These are phyloP conservation scores for Parascotia fuliginaria DNA, from an alignment of 2,888 invertebrate species.

Conservation along the genomic window DNA sequence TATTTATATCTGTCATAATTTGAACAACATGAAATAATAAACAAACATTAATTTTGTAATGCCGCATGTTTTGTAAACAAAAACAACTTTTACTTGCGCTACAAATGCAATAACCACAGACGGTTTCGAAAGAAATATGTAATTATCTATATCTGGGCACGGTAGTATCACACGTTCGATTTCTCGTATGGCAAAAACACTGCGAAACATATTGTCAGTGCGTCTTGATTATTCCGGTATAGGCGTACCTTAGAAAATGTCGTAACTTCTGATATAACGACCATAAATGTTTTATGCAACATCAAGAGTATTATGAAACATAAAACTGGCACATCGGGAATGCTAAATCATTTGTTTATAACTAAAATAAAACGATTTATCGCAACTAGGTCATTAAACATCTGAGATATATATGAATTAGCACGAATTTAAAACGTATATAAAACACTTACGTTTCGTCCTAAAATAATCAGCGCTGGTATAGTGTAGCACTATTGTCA, in stretches of 20 bases:
- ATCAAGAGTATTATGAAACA: conserved; percentile 48
- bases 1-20: conserved; percentile 13
- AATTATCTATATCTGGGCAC: conserved; percentile 9
- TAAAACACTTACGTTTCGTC: conserved; percentile 77
- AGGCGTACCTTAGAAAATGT: conserved; percentile 34
- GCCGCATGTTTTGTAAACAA: conserved; percentile 33
- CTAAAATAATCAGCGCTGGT: conserved; percentile 71
- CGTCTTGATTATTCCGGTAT: conserved; percentile 14
- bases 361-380: conserved; percentile 31
- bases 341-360: conserved; percentile 42
- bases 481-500: conserved; percentile 71
- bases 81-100: conserved; percentile 25
- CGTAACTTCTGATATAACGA: conserved; percentile 50
- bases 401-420: conserved; percentile 18
- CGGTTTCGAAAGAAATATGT: conserved; percentile 19
- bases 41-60: too few relatives aligned
- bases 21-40: too few relatives aligned
- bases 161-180: conserved; percentile 7
- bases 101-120: conserved; percentile 26
- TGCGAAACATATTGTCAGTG: conserved; percentile 12
- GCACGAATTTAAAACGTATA: conserved; percentile 31
- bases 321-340: conserved; percentile 13
- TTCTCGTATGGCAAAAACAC: conserved; percentile 6
- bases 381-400: conserved; percentile 29
- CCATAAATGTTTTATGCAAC: conserved; percentile 54